Evolutionary conservation across 2,797 vertebrate species (phyloP), one percentile per base, ranked within the genome.

Genomic region (Arnoldichthys spilopterus): DNA sequence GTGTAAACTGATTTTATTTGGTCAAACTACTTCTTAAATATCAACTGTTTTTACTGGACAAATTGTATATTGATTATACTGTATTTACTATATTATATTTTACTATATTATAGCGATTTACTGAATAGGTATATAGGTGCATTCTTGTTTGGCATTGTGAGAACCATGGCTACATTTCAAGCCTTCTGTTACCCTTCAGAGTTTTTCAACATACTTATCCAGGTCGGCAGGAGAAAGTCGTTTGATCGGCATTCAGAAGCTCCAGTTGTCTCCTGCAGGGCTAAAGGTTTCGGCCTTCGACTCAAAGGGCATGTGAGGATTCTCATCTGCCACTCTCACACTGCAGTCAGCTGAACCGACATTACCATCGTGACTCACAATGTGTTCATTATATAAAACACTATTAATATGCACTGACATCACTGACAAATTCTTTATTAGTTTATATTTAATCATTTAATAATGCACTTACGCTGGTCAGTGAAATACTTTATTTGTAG

Each of bases 231-330:
- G 30, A n/a, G 18, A 49, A 49, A 51, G 28, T n/a, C 9, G 9
- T 28, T 69, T 51, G 15, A 51, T 70, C 47, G 6, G 28, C 20
- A 12, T 8, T 34, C 68, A 34, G 47, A 53, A 18, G 11, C 47
- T 34, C 20, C 47, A 53, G 68, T 70, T 70, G 68, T 53, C 68
- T 34, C 16, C 26, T 28, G 4, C 49, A 53, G 49, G 28, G 28
- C 49, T 34, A 53, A 54, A 70, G 47, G 67, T 53, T 34, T n/a
- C 8, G 28, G 47, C 28, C 68, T 53, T 34, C 3, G 18, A 53
- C 67, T 34, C 47, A 30, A 20, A 30, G 26, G 30, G 15, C 67
- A 69, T 69, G 16, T 28, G 47, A 70, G 68, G 28, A 16, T 51
- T 70, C n/a, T 18, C 62, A 64, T 34, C 26, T 70, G 68, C 20